Base-by-base conservation (phyloP, 1,140 invertebrate genomes). In the Caenorhabditis brenneri region DNA sequence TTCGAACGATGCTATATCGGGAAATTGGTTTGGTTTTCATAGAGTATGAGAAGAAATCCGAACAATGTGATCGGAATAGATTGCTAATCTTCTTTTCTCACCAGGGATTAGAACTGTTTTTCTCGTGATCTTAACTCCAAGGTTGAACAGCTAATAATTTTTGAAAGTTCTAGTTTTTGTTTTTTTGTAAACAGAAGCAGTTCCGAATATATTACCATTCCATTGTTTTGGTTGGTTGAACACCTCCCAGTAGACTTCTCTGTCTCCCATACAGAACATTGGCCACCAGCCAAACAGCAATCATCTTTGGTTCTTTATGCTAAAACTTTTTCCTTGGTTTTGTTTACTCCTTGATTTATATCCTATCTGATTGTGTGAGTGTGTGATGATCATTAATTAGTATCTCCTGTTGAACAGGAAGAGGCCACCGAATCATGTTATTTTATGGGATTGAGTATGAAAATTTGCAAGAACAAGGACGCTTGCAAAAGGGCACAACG, bases 221-320 rank as follows among this genome's bases (percentile, higher is more conserved):
- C 15, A 55, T 55, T 55, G 53, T 55, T 55, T 55, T 55, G 19
- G 48, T 16, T 19, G 19, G 5, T 19, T 51, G 2, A 51, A 51
- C 19, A n/a, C 24, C 24, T 27, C 49, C 49, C 15, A 9, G 53
- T 19, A 51, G 19, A 51, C 19, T 51, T 5, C 15, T 5, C 12
- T 55, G 22, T 55, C 27, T 55, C 27, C 53, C 24, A 55, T 55
- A 29, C 22, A 55, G 53, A 55, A 55, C 53, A 55, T 55, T 55
- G 53, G 15, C 58, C 58, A 65, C 58, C 31, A 33, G 24, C 10
- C 58, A 36, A 33, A 31, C 24, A 65, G 58, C 12, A 36, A 3
- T 65, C 58, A 65, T 65, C 58, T 65, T 65, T 65, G 58, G 31
- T 65, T 65, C 58, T 65, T 36, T 65, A 65, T 65, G 65, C 65